Conservation (phyloP, 2,888 invertebrate genomes). For the Bugula neritina region DNA sequence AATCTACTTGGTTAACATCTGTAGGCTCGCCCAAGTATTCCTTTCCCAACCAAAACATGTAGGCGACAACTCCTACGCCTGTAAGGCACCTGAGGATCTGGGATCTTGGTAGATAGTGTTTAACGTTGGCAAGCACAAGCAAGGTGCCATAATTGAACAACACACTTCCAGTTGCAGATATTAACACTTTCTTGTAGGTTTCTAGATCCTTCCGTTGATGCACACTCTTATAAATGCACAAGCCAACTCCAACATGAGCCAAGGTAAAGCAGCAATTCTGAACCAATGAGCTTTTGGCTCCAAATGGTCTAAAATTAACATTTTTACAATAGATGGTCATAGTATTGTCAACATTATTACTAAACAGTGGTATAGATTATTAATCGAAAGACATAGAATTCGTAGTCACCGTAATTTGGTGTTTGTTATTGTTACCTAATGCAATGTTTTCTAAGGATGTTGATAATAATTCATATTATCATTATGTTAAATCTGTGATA, state of each 20-base stretch:
- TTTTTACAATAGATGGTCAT: neutral
- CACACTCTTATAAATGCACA: neutral
- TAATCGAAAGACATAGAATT: no score
- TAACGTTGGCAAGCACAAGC: slow-evolving; percentile 1
- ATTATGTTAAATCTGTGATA: no score
- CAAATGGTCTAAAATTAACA: slow-evolving; percentile 17
- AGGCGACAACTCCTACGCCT: neutral
- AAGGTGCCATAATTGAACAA: slow-evolving; percentile 5
- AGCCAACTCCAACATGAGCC: slow-evolving; percentile 4
- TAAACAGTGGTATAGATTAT: no score
- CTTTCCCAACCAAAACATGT: slow-evolving; percentile 8
- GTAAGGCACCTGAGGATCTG: neutral
- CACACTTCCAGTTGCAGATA: slow-evolving; percentile 4
- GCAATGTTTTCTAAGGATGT: no score
- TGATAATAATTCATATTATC: no score
- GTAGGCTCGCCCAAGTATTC: neutral
- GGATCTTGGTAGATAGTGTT: slow-evolving; percentile 14
- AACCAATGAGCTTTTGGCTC: neutral
- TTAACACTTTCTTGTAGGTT: neutral
- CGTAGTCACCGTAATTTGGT: no score
- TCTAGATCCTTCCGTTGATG: neutral
- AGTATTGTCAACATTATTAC: no score
- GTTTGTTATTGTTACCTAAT: no score
- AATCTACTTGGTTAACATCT: neutral
- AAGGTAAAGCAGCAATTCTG: neutral